Conservation (phyloP, 2,113 vertebrate species). For the Eulacestoma nigropectus region DNA sequence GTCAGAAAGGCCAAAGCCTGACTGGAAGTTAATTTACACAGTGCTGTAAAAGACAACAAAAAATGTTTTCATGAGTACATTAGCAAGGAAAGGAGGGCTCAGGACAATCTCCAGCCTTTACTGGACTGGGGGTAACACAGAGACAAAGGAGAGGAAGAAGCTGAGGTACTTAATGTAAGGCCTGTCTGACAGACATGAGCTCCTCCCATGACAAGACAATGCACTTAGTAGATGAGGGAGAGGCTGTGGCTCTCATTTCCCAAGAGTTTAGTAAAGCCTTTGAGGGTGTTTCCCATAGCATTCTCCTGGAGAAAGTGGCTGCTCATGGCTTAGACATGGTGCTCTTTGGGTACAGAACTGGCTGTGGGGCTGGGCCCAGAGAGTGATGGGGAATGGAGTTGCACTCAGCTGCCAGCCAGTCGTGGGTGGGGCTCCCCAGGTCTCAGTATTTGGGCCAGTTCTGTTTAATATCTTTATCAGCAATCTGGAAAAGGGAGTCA, state of each 20-base stretch:
- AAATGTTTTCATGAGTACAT: not conserved
- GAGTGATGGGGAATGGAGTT: not conserved
- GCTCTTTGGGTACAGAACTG: not conserved
- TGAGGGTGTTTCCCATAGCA: not conserved
- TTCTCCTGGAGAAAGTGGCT: not conserved
- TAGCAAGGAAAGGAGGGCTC: not conserved
- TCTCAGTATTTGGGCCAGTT: no score
- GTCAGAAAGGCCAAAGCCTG: not conserved
- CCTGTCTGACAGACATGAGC: not conserved
- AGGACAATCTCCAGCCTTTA: not conserved
- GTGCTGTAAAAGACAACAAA: not conserved
- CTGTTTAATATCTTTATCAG: not conserved
- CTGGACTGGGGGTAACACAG: no score
- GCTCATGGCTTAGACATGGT: not conserved
- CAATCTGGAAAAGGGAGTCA: not conserved
- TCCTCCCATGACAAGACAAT: not conserved
- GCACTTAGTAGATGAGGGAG: not conserved
- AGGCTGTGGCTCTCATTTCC: not conserved
- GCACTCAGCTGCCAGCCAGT: not conserved
- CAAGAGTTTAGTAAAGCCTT: not conserved
- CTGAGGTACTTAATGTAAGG: not conserved
- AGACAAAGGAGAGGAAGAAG: not conserved
- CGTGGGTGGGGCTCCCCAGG: not conserved
- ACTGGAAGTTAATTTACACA: not conserved
- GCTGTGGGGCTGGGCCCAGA: not conserved